Conservation (phyloP, 2,113 vertebrate species). For the Oplegnathus fasciatus region DNA sequence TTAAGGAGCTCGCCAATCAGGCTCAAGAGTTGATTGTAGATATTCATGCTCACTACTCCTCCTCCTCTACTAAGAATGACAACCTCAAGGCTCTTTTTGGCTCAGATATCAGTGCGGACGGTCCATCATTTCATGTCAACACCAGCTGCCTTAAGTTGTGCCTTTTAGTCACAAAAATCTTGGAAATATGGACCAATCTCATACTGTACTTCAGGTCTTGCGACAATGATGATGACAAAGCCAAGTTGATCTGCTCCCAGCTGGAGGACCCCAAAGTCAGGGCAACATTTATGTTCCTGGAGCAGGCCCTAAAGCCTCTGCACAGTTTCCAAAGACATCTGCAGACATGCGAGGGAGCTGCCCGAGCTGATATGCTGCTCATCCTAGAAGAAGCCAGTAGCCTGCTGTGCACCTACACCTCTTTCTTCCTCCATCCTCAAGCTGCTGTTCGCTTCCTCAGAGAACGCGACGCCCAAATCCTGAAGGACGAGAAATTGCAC, state of each 20-base stretch:
- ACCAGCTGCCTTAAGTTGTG: conserved; percentile 72
- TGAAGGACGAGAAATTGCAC: conserved; percentile 66
- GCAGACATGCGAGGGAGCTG: conserved; percentile 53
- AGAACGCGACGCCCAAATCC: conserved; percentile 67
- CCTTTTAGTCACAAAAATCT: conserved; percentile 67
- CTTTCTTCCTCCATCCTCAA: conserved; percentile 78
- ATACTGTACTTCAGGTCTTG: conserved; percentile 72
- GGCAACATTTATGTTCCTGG: conserved; percentile 79
- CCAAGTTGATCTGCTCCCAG: conserved; percentile 71
- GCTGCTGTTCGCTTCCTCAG: conserved; percentile 74
- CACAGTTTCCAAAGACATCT: conserved; percentile 70
- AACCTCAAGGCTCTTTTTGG: conserved; percentile 77
- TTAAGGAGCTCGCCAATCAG: conserved; percentile 68
- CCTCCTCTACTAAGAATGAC: conserved; percentile 61
- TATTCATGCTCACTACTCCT: conserved; percentile 70
- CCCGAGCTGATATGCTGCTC: conserved; percentile 61
- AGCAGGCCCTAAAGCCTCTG: conserved; percentile 78
- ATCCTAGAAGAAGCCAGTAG: conserved; percentile 76
- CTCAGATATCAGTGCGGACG: conserved; percentile 41
- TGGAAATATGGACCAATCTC: conserved; percentile 80
- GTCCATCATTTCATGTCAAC: conserved; percentile 35
- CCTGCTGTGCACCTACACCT: conserved; percentile 76
- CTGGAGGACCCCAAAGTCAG: conserved; percentile 79
- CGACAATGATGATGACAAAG: conserved; percentile 51
- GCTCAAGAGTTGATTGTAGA: conserved; percentile 71